Percentiles rank a stretch among this genome's conserved stretches.
Conservation (phyloP, 2,113 vertebrate genomes). For the Lepisosteus osseus region DNA sequence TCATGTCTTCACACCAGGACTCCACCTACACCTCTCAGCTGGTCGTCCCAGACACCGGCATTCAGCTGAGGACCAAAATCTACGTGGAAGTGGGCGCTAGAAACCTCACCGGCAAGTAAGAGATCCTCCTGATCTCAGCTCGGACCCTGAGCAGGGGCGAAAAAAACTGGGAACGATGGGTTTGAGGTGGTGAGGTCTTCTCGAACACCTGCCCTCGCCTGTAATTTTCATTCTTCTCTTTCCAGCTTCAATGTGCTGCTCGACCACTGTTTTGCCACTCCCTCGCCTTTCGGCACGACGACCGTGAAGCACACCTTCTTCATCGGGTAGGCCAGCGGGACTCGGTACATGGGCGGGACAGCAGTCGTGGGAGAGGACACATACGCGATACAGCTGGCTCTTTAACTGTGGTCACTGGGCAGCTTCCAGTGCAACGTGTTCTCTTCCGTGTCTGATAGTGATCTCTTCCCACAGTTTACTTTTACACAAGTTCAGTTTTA, state of each 20-base stretch:
- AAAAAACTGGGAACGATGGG: background rate
- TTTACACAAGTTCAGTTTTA: too few species aligned
- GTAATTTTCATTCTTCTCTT: conserved; percentile 17
- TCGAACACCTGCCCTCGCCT: background rate
- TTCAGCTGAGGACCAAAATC: conserved; percentile 52
- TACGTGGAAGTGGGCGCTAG: conserved; percentile 62
- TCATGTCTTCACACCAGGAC: conserved; percentile 40
- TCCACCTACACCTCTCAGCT: conserved; percentile 37
- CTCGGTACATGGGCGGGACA: too few species aligned
- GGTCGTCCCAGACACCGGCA: conserved; percentile 49
- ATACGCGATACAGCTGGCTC: background rate
- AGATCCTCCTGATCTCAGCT: background rate
- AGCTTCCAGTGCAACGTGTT: too few species aligned
- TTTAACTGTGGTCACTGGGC: background rate
- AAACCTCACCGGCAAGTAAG: conserved; percentile 72
- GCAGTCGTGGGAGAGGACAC: background rate
- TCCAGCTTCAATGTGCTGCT: conserved; percentile 64
- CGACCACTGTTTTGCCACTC: conserved; percentile 70
- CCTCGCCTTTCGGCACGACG: conserved; percentile 47
- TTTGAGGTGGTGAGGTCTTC: background rate
- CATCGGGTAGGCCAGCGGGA: conserved; percentile 44
- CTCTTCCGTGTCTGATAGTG: too few species aligned
- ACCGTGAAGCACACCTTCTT: conserved; percentile 57
- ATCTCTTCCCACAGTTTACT: too few species aligned
- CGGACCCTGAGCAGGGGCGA: background rate